Base-by-base conservation (phyloP, 2,888 invertebrate species). In the Microctonus aethiopoides region DNA sequence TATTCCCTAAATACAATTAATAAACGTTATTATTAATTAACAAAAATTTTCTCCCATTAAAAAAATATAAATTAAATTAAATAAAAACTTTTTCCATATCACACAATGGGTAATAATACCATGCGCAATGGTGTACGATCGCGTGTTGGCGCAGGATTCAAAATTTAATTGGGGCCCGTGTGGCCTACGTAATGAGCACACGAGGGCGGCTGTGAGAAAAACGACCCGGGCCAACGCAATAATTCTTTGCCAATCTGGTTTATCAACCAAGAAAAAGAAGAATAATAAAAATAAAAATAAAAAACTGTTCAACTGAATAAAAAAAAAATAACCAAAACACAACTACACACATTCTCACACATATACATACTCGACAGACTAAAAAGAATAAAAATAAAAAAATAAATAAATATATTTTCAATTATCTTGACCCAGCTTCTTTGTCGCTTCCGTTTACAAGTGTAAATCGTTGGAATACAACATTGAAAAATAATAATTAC, bases 121-220 rank as follows among this genome's bases (percentile, higher is more conserved):
- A 46, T 22, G 24, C 24, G 39, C 22, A 61, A 59, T 36, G 61
- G 36, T 59, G 5, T 11, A 56, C 68, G 72, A 74, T 74, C 75
- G 75, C 76, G 77, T 75, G 75, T 76, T 74, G 72, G 72, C 74
- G 72, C 74, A 74, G 75, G 75, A 75, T 74, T 74, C 70, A 72
- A 75, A 72, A 71, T 77, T 77, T 77, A 76, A 77, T 76, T 77
- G 76, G 77, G 77, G 72, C 73, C 71, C 72, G 73, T 73, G 70
- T 61, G 68, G 73, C 75, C 73, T 75, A 70, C 71, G 73, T 76
- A 76, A 76, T 76, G 75, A 76, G 74, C 75, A 72, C 75, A 72
- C 70, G 6, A 46, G 46, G 70, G 70, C 71, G 70, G 69, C 74
- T 67, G 64, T 51, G 52, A 72, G 68, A 68, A 62, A 34, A 62